phyloP scores from a whole-genome alignment of 2,888 invertebrate genomes.

The Cephus pulcher region DNA sequence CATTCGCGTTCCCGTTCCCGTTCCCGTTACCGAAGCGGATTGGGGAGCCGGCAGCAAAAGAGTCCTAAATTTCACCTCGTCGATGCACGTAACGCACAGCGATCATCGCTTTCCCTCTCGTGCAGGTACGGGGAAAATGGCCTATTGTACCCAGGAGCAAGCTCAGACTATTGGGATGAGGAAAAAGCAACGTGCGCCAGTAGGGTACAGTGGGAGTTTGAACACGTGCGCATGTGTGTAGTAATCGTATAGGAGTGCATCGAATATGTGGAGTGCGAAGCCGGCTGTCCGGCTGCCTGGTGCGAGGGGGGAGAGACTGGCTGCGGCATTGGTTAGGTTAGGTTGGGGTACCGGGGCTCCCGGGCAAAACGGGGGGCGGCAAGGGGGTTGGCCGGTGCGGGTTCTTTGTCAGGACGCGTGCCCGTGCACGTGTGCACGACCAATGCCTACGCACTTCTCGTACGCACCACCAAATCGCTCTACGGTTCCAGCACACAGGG shows the following conservation, averaged over 20 bases:
- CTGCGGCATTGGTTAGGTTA: constrained; percentile 33
- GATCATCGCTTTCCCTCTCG: background rate
- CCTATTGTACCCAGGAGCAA: background rate
- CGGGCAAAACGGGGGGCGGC: constrained; percentile 23
- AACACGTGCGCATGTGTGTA: constrained; percentile 21
- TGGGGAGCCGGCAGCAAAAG: background rate
- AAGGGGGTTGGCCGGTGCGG: constrained; percentile 53
- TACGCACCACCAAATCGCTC: constrained; percentile 30
- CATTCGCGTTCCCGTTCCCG: background rate
- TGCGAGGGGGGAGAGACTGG: constrained; percentile 30
- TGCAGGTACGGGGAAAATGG: background rate
- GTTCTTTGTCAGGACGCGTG: constrained; percentile 65
- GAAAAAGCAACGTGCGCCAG: constrained; percentile 8
- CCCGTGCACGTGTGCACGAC: constrained; percentile 65
- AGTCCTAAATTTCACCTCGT: background rate
- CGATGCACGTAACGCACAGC: background rate
- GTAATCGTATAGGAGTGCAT: constrained; percentile 23
- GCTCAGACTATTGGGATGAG: background rate
- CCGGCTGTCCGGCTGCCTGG: constrained; percentile 10
- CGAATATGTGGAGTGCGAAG: constrained; percentile 14
- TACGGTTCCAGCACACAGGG: background rate
- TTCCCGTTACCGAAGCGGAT: background rate
- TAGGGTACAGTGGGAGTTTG: constrained; percentile 28
- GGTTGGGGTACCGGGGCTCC: constrained; percentile 33
- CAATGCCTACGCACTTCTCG: constrained; percentile 60